phyloP scores from a whole-genome alignment of 1,140 invertebrate species.

The Cyclina sinensis region DNA sequence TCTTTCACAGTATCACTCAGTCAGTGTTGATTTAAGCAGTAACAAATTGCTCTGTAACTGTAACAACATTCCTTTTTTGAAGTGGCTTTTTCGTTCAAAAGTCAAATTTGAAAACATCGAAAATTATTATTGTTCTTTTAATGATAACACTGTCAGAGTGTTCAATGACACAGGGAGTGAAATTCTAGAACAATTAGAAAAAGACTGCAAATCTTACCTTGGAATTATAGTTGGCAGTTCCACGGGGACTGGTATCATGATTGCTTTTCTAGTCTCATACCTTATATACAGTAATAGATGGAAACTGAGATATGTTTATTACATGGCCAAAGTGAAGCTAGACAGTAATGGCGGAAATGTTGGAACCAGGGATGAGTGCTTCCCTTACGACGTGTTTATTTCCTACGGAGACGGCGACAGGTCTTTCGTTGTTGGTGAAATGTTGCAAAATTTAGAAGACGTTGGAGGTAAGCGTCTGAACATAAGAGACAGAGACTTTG shows the following conservation, averaged over 20 bases:
- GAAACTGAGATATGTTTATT: slow-evolving; percentile 60
- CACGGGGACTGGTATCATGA: not conserved
- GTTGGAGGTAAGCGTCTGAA: slow-evolving; percentile 59
- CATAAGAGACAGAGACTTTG: slow-evolving; percentile 74
- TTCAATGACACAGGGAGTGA: not conserved
- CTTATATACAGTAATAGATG: slow-evolving; percentile 46
- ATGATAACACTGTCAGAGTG: not conserved
- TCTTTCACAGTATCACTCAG: not conserved
- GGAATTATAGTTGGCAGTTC: slow-evolving; percentile 21
- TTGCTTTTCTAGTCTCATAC: slow-evolving; percentile 25
- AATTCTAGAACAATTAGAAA: slow-evolving; percentile 6
- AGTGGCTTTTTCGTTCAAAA: slow-evolving; percentile 40
- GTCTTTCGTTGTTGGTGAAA: slow-evolving; percentile 49
- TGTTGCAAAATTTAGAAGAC: slow-evolving; percentile 56
- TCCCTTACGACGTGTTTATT: slow-evolving; percentile 72
- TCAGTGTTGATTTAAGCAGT: slow-evolving; percentile 35
- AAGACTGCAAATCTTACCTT: slow-evolving; percentile 39
- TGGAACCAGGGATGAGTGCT: slow-evolving; percentile 2
- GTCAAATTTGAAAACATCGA: slow-evolving; percentile 25
- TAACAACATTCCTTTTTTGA: slow-evolving; percentile 42
- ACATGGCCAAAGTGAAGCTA: slow-evolving; percentile 48
- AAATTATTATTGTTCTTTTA: slow-evolving; percentile 37
- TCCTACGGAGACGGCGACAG: slow-evolving; percentile 71
- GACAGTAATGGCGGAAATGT: not conserved
- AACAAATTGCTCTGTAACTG: slow-evolving; percentile 53